Evolutionary conservation across 1,140 invertebrate species (phyloP).

Genomic region (Globodera rostochiensis): DNA sequence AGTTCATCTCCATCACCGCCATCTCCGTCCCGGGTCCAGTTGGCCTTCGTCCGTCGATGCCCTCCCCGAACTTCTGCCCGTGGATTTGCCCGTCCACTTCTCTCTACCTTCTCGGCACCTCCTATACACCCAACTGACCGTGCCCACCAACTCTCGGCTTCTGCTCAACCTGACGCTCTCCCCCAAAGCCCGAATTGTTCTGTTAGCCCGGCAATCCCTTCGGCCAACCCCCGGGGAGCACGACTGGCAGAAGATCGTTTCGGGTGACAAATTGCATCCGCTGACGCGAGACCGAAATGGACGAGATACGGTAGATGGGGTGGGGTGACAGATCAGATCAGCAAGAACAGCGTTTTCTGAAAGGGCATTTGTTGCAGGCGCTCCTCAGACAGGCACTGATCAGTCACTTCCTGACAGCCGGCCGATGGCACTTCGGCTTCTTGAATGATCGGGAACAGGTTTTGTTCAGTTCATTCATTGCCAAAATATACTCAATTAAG

Average conservation of each 20-base stretch:
- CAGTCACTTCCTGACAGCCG: conserved; percentile 31
- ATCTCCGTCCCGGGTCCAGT: not conserved
- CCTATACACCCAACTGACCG: conserved; percentile 13
- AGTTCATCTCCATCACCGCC: not conserved
- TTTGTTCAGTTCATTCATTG: conserved; percentile 5
- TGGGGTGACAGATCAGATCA: too few species aligned
- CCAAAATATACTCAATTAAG: conserved; percentile 7
- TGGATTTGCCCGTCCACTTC: conserved; percentile 14
- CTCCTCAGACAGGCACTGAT: conserved; percentile 32
- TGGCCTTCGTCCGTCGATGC: not conserved
- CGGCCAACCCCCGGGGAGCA: conserved; percentile 40
- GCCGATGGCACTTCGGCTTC: conserved; percentile 48
- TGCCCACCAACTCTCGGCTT: not conserved
- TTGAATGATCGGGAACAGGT: conserved; percentile 50
- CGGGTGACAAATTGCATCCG: conserved; percentile 27
- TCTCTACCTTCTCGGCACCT: conserved; percentile 14
- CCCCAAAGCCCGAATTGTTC: conserved; percentile 35
- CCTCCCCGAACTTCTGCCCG: conserved; percentile 7
- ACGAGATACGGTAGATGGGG: not conserved
- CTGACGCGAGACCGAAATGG: conserved; percentile 7
- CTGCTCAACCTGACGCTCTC: conserved; percentile 17
- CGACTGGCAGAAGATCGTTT: conserved; percentile 32
- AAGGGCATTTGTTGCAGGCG: not conserved
- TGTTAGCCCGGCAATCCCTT: conserved; percentile 37
- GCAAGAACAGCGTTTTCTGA: too few species aligned